These are phyloP conservation scores for Folsomia candida DNA, from an alignment of 2,888 invertebrate species.

Conservation along the genomic window DNA sequence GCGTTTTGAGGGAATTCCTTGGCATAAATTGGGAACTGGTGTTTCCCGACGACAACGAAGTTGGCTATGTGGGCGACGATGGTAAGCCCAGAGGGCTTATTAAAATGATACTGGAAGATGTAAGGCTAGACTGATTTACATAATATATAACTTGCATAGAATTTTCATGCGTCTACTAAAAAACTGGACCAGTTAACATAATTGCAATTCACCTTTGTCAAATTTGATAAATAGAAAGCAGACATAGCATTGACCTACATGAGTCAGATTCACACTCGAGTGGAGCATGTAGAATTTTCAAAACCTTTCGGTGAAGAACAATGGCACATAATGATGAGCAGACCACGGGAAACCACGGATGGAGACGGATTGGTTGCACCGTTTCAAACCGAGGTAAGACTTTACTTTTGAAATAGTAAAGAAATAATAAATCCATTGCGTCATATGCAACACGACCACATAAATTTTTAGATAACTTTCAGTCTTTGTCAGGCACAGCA, in stretches of 20 bases:
- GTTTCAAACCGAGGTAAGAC: constrained; percentile 64
- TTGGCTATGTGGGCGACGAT: constrained; percentile 57
- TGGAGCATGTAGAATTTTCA: constrained; percentile 62
- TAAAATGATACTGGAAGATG: constrained; percentile 63
- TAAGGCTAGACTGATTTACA: constrained; percentile 53
- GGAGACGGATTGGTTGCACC: constrained; percentile 81
- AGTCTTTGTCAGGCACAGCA: too few species aligned
- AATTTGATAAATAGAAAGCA: constrained; percentile 62
- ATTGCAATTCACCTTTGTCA: too few species aligned
- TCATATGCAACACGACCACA: too few species aligned
- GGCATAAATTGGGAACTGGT: constrained; percentile 73
- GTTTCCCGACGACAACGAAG: constrained; percentile 63
- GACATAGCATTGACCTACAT: constrained; percentile 76
- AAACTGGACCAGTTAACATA: too few species aligned
- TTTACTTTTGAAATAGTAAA: background rate
- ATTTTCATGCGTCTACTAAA: background rate
- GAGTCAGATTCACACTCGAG: constrained; percentile 64
- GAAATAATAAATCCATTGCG: too few species aligned
- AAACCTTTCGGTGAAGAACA: constrained; percentile 69
- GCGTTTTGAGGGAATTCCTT: constrained; percentile 66
- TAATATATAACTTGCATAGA: background rate
- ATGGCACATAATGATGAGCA: constrained; percentile 75
- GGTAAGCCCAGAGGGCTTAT: constrained; percentile 61
- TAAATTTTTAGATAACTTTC: too few species aligned
- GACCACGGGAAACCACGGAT: constrained; percentile 76